phyloP scores from a whole-genome alignment of 2,797 vertebrate genomes.

The Dallia pectoralis region DNA sequence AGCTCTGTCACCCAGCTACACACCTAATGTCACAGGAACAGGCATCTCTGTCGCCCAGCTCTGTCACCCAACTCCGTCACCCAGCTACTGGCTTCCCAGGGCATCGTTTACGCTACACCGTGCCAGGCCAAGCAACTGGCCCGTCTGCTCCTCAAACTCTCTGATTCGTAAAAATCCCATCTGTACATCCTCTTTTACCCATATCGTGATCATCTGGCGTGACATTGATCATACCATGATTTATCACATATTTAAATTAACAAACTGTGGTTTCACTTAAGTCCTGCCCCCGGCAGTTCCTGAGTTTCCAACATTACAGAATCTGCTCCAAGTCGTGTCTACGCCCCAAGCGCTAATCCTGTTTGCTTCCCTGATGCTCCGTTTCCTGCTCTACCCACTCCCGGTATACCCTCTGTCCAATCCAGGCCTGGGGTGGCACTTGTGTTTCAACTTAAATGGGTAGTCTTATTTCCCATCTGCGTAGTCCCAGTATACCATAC shows the following conservation, averaged over 20 bases:
- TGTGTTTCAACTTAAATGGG: constrained; percentile 61
- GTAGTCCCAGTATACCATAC: constrained; percentile 55
- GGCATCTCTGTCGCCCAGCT: constrained; percentile 11
- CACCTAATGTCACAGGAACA: constrained; percentile 23
- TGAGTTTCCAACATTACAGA: neutral
- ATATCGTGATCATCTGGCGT: neutral
- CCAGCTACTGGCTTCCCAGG: constrained; percentile 22
- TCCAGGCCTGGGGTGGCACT: constrained; percentile 68
- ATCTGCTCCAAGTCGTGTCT: neutral
- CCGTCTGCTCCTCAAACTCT: neutral
- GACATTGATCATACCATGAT: neutral
- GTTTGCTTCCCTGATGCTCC: neutral
- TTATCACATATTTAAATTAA: too few relatives aligned
- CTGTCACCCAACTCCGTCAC: neutral
- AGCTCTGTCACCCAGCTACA: too few relatives aligned
- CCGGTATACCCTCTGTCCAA: constrained; percentile 61
- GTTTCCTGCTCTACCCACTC: constrained; percentile 27
- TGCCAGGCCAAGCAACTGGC: neutral
- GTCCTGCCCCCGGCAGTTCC: constrained; percentile 3
- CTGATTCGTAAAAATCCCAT: neutral
- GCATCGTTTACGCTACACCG: neutral
- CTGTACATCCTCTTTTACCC: neutral
- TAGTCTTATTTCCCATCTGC: constrained; percentile 69
- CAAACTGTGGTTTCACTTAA: neutral
- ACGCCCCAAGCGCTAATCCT: neutral